phyloP scores from a whole-genome alignment of 37 sponge, comb jelly and placozoan genomes.

The Axinella damicornis region DNA sequence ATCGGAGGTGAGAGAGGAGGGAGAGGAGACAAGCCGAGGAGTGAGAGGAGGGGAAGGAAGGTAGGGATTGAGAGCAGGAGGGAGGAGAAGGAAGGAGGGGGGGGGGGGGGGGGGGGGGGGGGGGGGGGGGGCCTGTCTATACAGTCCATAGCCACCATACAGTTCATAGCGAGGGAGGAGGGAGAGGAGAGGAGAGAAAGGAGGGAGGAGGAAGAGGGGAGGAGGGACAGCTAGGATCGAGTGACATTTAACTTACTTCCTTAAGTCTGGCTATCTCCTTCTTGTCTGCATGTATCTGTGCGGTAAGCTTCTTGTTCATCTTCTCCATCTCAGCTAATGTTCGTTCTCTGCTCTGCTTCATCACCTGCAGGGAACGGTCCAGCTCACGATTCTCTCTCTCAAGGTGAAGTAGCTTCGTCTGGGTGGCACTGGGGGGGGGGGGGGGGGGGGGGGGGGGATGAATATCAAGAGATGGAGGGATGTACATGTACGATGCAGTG shows the following conservation, averaged over 20 bases:
- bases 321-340: constrained; percentile 68
- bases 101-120: neutral
- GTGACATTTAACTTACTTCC: constrained; percentile 58
- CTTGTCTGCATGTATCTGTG: constrained; percentile 73
- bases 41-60: too few relatives aligned
- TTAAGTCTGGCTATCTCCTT: constrained; percentile 77
- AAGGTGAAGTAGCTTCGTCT: constrained; percentile 69
- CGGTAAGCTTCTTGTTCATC: constrained; percentile 68
- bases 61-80: neutral
- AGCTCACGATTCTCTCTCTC: constrained; percentile 82
- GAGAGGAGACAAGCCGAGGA: too few relatives aligned
- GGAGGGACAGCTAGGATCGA: neutral
- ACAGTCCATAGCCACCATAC: too few relatives aligned
- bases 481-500: too few relatives aligned
- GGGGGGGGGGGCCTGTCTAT: neutral
- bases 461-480: too few relatives aligned
- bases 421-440: constrained; percentile 31
- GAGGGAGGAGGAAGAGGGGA: neutral
- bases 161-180: neutral
- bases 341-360: constrained; percentile 65
- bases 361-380: constrained; percentile 46
- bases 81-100: neutral
- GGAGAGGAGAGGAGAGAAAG: neutral
- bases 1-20: too few relatives aligned
- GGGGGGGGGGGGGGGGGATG: too few relatives aligned